These are phyloP conservation scores for Synanthedon tipuliformis DNA, from an alignment of 2,888 invertebrate species.

Conservation along the genomic window DNA sequence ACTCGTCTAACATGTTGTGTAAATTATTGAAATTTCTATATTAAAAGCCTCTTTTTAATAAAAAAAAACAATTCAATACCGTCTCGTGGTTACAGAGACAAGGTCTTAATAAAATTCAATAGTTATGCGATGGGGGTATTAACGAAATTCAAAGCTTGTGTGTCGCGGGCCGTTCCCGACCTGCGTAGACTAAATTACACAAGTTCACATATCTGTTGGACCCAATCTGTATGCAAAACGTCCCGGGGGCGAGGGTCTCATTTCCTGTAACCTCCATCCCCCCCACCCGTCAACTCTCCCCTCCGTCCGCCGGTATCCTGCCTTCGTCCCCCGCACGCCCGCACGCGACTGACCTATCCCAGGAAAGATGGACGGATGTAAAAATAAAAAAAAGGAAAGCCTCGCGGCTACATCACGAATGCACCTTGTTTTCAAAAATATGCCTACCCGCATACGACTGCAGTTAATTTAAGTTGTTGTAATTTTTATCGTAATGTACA, in stretches of 20 bases:
- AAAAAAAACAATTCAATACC: too few species aligned
- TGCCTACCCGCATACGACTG: too few species aligned
- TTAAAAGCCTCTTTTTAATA: too few species aligned
- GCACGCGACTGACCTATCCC: conserved; percentile 15
- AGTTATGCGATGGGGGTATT: too few species aligned
- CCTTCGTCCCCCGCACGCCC: background rate
- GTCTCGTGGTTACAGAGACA: too few species aligned
- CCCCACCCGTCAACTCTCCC: background rate
- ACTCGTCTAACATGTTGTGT: too few species aligned
- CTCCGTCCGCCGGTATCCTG: too few species aligned
- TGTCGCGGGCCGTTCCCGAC: background rate
- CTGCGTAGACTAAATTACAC: background rate
- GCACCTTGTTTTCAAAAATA: too few species aligned
- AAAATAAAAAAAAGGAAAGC: conserved; percentile 6
- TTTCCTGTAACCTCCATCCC: conserved; percentile 12
- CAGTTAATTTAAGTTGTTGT: too few species aligned
- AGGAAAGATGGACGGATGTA: conserved; percentile 25
- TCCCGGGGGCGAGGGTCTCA: conserved; percentile 19
- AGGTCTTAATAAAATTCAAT: too few species aligned
- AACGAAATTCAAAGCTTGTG: background rate
- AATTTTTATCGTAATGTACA: too few species aligned
- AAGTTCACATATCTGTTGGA: conserved; percentile 6
- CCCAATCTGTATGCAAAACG: conserved; percentile 33
- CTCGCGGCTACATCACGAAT: background rate
- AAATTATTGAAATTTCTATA: too few species aligned